phyloP scores from a whole-genome alignment of 2,113 vertebrate species.

The Egretta garzetta region DNA sequence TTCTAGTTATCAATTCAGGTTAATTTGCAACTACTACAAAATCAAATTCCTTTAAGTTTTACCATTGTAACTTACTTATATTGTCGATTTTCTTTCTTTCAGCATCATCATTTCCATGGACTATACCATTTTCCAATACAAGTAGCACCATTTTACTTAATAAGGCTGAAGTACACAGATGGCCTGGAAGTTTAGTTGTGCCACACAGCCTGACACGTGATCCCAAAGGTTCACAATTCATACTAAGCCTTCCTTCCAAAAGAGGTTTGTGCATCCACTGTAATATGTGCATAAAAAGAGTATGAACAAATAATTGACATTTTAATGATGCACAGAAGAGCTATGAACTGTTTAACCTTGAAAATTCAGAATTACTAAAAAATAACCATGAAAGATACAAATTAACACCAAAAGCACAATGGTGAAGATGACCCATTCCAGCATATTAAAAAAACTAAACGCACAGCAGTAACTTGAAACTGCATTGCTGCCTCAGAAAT shows the following conservation, averaged over 20 bases:
- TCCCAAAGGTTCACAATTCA: conserved; percentile 78
- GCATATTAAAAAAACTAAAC: not conserved
- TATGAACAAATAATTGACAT: not conserved
- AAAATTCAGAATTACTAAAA: not conserved
- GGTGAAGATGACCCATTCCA: not conserved
- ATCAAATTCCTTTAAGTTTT: not conserved
- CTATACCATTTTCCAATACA: conserved; percentile 47
- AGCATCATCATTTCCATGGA: conserved; percentile 45
- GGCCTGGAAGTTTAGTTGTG: conserved; percentile 80
- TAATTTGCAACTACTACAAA: not conserved
- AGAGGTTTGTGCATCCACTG: conserved; percentile 91
- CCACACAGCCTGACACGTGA: conserved; percentile 70
- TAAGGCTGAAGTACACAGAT: conserved; percentile 86
- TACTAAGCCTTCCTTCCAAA: conserved; percentile 81
- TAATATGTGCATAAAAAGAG: not conserved
- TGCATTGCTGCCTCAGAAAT: not conserved
- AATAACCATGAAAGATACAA: not conserved
- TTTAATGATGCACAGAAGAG: not conserved
- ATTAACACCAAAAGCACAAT: not conserved
- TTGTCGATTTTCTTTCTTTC: conserved; percentile 62
- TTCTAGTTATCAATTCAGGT: not conserved
- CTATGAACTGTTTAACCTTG: not conserved
- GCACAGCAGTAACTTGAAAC: not conserved
- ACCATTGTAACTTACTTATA: conserved; percentile 74
- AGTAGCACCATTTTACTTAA: conserved; percentile 80